Base-by-base conservation (phyloP, 1,140 invertebrate species). In the Drosophila suzukii region DNA sequence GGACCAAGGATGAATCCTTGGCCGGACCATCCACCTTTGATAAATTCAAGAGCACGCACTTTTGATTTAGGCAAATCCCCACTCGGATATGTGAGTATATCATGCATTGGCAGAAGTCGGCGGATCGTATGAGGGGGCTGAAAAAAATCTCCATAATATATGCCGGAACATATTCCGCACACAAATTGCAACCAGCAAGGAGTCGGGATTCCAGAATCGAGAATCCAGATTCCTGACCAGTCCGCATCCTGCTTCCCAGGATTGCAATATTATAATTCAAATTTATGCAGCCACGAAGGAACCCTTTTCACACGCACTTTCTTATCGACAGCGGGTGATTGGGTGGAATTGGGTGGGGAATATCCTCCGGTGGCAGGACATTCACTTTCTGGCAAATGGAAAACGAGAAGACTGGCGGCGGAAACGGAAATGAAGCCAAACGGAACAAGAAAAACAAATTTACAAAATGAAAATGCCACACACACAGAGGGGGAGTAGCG, bases 41-140 rank as follows among this genome's bases (percentile, higher is more conserved):
- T 89, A 81, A 89, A 89, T 89, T 90, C 84, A 89, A 89, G 88
- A 90, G 84, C 84, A 89, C 84, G 84, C 84, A 88, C 83, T 88
- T 88, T 88, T 88, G 83, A 89, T 89, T 83, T 88, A 88, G 83
- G 83, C 83, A 88, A 88, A 88, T 88, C 83, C 83, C 84, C 83
- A 73, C 61, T 67, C 68, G 79, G 84, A 88, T 88, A 88, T 88
- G 62, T 76, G 51, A 78, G 50, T 77, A 78, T 78, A 78, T 78
- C 75, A 78, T 77, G 63, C 74, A 78, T 78, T 66, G 76, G 76
- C 75, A 77, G 51, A 70, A 77, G 73, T 76, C 74, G 54, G 61
- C 71, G 60, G 46, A 32, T 63, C 60, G 20, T 20, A 20, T 20
- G 20, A 20, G 59, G 61, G 11, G 30, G 49, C 20, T 20, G 54